Base-by-base conservation (phyloP, 2,797 vertebrate species). In the Sorex maritimensis region DNA sequence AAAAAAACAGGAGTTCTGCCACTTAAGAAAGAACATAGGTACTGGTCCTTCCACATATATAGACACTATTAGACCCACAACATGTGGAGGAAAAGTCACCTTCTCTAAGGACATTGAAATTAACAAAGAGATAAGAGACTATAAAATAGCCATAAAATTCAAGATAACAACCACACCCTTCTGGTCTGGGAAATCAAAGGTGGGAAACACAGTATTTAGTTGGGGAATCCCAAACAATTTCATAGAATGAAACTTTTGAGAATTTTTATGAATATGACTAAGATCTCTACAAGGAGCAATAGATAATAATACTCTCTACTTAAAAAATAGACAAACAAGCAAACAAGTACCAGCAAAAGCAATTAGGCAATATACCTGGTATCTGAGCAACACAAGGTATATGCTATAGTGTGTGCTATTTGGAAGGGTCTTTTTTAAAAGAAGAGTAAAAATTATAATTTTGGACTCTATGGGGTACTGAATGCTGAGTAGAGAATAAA, bases 21-120 rank as follows among this genome's bases (percentile, higher is more conserved):
- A 86, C 68, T 75, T 80, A 86, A 87, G 90, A 90, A 75, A 87
- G 34, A 82, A 41, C 77, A 75, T 74, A 88, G 75, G 52, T 71
- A 46, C 38, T 12, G 6, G 46, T 55, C 67, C 58, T 21, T 90
- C 68, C 12, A 49, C 46, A 75, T 14, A 19, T 71, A 69, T 61
- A 86, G 90, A 38, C 49, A 67, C 28, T 49, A 11, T 65, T 81
- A 69, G 84, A 63, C 55, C 34, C 8, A 26, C 21, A 61, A 2
- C 58, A 26, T 68, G 81, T 52, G 7, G 73, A 38, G 74, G 81
- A 95, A 94, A 14, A 86, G 61, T 14, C 72, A 81, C 11, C 41
- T 30, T 79, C 58, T 92, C 72, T 88, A 65, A 71, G 38, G 41
- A 88, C 15, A 79, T 0, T 52, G 73, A 90, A 65, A n/a, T 69